Conservation (phyloP, 2,797 vertebrate species). For the Sternarchorhynchus goeldii region DNA sequence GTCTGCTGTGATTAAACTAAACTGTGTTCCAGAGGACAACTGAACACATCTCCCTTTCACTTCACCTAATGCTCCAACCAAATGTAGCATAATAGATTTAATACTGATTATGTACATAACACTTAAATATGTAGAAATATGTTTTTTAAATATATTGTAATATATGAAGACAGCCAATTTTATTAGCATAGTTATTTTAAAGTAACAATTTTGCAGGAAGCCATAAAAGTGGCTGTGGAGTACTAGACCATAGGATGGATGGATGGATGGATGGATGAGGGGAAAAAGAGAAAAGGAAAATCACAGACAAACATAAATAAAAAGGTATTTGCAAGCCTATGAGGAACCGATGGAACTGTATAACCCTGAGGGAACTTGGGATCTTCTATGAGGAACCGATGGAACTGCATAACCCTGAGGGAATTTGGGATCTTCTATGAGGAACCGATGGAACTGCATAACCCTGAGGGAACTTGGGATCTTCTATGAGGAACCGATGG, state of each 20-base stretch:
- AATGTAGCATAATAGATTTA: constrained; percentile 72
- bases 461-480: constrained; percentile 53
- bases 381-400: constrained; percentile 20
- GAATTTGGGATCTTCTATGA: constrained; percentile 44
- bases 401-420: constrained; percentile 50
- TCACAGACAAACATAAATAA: constrained; percentile 4
- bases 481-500: constrained; percentile 18
- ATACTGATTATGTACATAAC: constrained; percentile 84
- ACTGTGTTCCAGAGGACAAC: background rate
- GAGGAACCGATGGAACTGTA: constrained; percentile 34
- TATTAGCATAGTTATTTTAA: constrained; percentile 54
- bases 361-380: constrained; percentile 54
- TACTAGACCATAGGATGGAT: constrained; percentile 23
- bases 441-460: constrained; percentile 36
- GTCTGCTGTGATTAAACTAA: background rate
- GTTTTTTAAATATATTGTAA: constrained; percentile 65
- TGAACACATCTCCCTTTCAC: constrained; percentile 2
- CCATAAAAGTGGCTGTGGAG: constrained; percentile 19
- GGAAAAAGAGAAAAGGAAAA: background rate
- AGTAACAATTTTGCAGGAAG: constrained; percentile 56
- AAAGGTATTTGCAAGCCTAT: constrained; percentile 12
- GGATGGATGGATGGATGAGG: background rate
- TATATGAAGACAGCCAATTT: constrained; percentile 61
- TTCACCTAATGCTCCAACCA: constrained; percentile 37
- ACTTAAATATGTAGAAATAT: constrained; percentile 77